Base-by-base conservation (phyloP, 2,888 invertebrate genomes). In the Cantharis lateralis region DNA sequence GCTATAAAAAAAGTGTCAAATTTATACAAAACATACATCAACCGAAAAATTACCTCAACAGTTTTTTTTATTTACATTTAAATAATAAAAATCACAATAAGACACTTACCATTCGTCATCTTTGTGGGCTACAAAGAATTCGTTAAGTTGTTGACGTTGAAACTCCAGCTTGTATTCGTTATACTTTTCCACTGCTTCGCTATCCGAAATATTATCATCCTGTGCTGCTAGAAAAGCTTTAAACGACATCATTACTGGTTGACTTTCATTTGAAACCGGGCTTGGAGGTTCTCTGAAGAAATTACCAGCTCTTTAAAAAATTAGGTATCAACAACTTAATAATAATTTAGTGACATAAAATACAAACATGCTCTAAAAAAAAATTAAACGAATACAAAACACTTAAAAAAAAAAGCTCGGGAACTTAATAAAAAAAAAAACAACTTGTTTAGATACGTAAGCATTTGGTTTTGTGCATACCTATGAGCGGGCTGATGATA, bases 31-130 rank as follows among this genome's bases (percentile, higher is more conserved):
- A 68, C 62, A 75, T 75, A 71, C 68, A 75, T 48, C 48, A 48
- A 48, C 48, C 48, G 48, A 48, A 48, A 48, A 48, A 48, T 48
- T 48, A 48, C 48, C 48, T 48, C 48, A 48, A 48, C 48, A 48
- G n/a, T 32, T 32, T 48, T 48, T 48, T 48, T 48, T 48, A 48
- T 48, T 48, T 48, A 48, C 48, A 48, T 48, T 61, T 24, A 66
- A 48, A 24, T 61, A 15, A 62, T 26, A 68, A 68, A 7, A 16
- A 64, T 77, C 79, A 89, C 4, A 48, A n/a, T 1, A 48, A 48
- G 48, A 48, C n/a, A n/a, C 95, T 91, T 92, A 99, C 99, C 99
- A 99, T 94, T 99, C 99, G 89, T 99, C 99, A 86, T 99, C 99
- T 90, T 99, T 99, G 90, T 99, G 99, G 68, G 96, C 95, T 84